phyloP scores from a whole-genome alignment of 2,113 vertebrate genomes.

The Tupaia chinensis region DNA sequence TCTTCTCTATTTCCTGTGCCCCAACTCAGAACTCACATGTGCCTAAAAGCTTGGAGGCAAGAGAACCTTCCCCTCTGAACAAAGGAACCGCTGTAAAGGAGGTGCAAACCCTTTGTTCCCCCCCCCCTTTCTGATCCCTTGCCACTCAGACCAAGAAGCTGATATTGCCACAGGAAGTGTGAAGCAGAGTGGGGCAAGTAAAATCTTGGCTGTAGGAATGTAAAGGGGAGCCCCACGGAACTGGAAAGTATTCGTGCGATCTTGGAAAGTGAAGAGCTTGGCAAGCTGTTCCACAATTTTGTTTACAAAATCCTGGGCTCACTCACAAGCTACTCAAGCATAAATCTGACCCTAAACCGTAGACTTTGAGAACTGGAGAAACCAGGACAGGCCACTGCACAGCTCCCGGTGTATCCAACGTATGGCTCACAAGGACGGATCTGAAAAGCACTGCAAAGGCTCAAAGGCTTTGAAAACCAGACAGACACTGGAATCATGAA shows the following conservation, averaged over 20 bases:
- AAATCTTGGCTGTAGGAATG: neutral
- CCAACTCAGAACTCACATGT: neutral
- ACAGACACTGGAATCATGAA: neutral
- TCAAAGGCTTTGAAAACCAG: neutral
- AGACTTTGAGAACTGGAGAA: neutral
- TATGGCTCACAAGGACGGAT: neutral
- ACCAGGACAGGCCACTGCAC: neutral
- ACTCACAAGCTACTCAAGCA: neutral
- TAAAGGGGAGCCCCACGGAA: neutral
- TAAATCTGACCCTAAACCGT: neutral
- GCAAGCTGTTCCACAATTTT: neutral
- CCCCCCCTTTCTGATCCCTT: neutral
- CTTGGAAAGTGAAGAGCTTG: neutral
- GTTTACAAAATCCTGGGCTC: neutral
- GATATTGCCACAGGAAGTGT: neutral
- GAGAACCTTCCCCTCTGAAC: neutral
- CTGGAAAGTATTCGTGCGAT: neutral
- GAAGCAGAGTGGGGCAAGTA: neutral
- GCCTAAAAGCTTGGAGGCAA: neutral
- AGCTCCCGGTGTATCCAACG: neutral
- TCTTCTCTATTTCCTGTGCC: neutral
- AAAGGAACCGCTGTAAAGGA: neutral
- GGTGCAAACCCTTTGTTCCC: fast-evolving
- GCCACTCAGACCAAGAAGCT: neutral
- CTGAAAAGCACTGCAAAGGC: neutral